A percentile compares a stretch with the other conserved stretches of the same genome.
phyloP scores from a whole-genome alignment of 2,888 invertebrate genomes.

The Athrips mouffetella region DNA sequence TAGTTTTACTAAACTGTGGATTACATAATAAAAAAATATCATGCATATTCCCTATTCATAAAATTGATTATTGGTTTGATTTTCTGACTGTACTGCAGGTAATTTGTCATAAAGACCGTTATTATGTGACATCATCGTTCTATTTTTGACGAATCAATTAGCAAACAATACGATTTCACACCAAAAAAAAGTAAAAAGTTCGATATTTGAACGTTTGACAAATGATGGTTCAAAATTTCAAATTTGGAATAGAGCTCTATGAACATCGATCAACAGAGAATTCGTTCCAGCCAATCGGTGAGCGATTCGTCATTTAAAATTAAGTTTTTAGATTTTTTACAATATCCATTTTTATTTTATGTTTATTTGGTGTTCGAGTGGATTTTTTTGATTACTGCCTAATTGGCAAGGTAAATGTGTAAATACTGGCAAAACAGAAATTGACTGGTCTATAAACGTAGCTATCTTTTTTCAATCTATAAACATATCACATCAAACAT shows the following conservation, averaged over 20 bases:
- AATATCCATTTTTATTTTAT: no score
- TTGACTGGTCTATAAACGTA: no score
- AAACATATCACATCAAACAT: no score
- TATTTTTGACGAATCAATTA: constrained; percentile 9
- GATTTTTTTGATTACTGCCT: no score
- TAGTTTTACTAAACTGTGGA: no score
- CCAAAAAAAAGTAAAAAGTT: constrained; percentile 10
- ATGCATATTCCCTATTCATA: no score
- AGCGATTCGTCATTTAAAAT: constrained; percentile 36
- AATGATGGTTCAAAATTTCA: constrained; percentile 22
- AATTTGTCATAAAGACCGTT: background rate
- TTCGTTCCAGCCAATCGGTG: constrained; percentile 38
- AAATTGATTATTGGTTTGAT: no score
- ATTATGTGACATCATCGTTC: background rate
- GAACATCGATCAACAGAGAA: constrained; percentile 38
- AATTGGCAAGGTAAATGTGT: no score
- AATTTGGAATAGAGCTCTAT: constrained; percentile 27
- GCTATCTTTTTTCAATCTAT: no score
- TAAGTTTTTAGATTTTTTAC: constrained; percentile 2
- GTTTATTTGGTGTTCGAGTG: no score
- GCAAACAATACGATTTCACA: constrained; percentile 6
- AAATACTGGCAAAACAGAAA: no score
- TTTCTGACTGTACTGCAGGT: background rate
- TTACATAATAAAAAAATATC: no score
- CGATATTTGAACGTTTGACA: constrained; percentile 32